Percentiles rank a stretch among this genome's conserved stretches.
Conservation (phyloP, 1,140 invertebrate genomes). For the fruit fly (Drosophila melanogaster) region DNA sequence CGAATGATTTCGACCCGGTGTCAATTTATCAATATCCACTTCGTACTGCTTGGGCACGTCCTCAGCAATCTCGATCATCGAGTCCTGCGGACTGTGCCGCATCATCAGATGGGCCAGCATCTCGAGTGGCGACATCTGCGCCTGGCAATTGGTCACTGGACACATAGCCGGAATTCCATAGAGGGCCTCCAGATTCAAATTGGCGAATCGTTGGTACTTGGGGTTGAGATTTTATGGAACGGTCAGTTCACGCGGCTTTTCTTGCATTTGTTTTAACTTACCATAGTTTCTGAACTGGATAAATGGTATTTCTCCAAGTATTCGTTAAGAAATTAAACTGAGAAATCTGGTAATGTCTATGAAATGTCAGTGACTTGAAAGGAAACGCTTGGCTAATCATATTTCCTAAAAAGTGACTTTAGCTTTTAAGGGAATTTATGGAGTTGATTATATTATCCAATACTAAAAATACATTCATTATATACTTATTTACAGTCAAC, state of each 20-base stretch:
- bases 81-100: conserved; percentile 3
- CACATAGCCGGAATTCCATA: neutral
- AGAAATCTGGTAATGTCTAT: too few relatives aligned
- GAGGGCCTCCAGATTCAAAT: conserved; percentile 2
- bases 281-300: neutral
- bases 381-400: neutral
- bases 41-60: neutral
- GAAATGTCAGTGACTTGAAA: neutral
- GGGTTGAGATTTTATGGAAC: neutral
- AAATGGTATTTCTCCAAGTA: neutral
- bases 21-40: conserved; percentile 1
- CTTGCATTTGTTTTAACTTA: neutral
- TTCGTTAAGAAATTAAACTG: neutral
- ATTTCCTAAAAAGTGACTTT: neutral
- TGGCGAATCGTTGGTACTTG: conserved; percentile 5
- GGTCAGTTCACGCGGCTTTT: neutral
- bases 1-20: conserved; percentile 1
- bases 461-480: neutral
- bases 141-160: conserved; percentile 1
- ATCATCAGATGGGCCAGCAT: conserved; percentile 10
- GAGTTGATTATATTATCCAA: too few relatives aligned
- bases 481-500: too few relatives aligned
- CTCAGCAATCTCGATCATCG: neutral
- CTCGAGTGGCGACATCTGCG: conserved; percentile 3
- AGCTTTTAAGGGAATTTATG: too few relatives aligned